Base-by-base conservation (phyloP, 2,113 vertebrate genomes). In the Hyperopisus bebe region DNA sequence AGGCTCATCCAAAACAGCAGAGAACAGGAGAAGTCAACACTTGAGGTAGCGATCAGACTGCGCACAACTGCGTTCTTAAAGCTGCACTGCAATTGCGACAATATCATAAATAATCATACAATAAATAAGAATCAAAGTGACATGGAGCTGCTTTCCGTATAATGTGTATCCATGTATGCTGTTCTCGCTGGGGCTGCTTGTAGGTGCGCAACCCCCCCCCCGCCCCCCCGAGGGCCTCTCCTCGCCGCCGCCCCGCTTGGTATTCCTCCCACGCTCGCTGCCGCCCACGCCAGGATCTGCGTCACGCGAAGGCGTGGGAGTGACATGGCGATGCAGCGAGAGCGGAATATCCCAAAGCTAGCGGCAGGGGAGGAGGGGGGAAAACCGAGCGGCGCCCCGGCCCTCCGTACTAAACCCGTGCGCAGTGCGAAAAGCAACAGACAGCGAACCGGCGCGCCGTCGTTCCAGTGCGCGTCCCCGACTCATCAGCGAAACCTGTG, bases 321-420 rank as follows among this genome's bases (percentile, higher is more conserved):
- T 51, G 91, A 93, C 93, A 93, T 92, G 58, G 93, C 91, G 87
- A 90, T 90, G 93, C 93, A 92, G 94, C 94, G 93, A 93, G 95
- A 92, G 93, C 95, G 95, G 95, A 95, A 95, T 95, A 95, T 95
- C 95, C 95, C 94, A 91, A 94, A 90, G 89, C 94, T 94, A 93
- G 94, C 94, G 91, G 94, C 92, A 93, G 92, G 91, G 92, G 93
- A 94, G 92, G 91, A 90, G 90, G 89, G 90, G 90, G 92, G 85
- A 53, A 88, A 89, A 93, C 84, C 93, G 93, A 84, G 89, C 92
- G 88, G 82, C 88, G 90, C 86, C 80, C 88, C 74, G 88, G 92
- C 90, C 89, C 85, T 88, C 24, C 27, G 48, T 91, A 90, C 89
- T 85, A 74, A 90, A 88, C 58, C 82, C 86, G 87, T 90, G 86